Base-by-base conservation (phyloP, 2,888 invertebrate species). In the Euplagia quadripunctaria region DNA sequence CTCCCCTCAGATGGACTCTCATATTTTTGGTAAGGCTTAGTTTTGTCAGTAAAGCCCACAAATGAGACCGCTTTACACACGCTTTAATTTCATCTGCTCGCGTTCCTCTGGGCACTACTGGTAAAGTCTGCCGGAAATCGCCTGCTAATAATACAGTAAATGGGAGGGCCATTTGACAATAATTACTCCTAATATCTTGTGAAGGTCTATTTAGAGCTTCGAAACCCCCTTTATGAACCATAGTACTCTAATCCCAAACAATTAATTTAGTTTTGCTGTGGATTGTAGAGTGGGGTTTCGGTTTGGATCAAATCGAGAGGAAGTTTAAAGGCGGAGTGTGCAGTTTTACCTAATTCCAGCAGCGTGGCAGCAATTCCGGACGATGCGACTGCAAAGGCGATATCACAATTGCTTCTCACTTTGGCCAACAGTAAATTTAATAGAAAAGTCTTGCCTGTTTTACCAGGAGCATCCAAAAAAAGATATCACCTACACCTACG, bases 171-270 rank as follows among this genome's bases (percentile, higher is more conserved):
- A 81, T 81, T 20, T 58, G 43, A 71, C 31, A 55, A 46, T 70
- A 68, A 72, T 73, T 78, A 73, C 70, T 72, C 65, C 73, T 76
- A 49, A 80, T 76, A 72, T 82, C 79, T 61, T 72, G 69, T 31
- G 79, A 58, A 20, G 78, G 77, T 61, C 77, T 79, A n/a, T 81
- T 73, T 58, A 82, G 64, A 8, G 81, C 79, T 74, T 71, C 74
- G 66, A 72, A 79, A 71, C 70, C 75, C 42, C 46, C 17, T 65
- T 65, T 42, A 42, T n/a, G n/a, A n/a, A n/a, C 65, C 46, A 46
- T 65, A 65, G 41, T 65, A 66, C 66, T 66, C 16, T 66, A 11
- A 51, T 51, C 9, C 51, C 51, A 51, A 11, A 51, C 51, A 51
- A 51, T 51, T 51, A 51, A 7, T 51, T 51, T 51, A 2, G 51